phyloP scores from a whole-genome alignment of 2,113 vertebrate species.

The Pedionomus torquatus region DNA sequence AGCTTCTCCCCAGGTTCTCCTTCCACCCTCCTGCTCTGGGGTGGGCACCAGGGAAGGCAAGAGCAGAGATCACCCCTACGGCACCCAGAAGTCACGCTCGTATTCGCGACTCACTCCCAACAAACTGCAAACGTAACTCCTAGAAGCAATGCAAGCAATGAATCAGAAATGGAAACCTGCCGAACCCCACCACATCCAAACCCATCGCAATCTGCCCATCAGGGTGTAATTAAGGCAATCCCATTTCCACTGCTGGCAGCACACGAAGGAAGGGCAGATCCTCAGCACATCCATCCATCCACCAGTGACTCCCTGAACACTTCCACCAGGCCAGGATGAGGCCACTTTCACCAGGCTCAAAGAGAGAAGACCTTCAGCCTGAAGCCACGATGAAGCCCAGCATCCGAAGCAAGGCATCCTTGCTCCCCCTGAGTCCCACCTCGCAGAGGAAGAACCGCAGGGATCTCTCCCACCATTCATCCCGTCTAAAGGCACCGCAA shows the following conservation, averaged over 20 bases:
- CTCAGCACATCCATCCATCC: neutral
- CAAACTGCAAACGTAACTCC: neutral
- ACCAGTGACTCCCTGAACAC: accelerated
- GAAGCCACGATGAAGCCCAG: accelerated
- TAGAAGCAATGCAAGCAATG: neutral
- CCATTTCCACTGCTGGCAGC: accelerated
- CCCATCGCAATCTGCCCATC: neutral
- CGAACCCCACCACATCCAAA: accelerated
- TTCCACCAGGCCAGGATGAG: neutral
- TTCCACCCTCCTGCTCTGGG: neutral
- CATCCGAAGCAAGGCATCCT: no score
- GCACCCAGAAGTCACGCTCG: accelerated
- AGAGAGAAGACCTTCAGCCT: neutral
- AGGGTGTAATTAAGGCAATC: neutral
- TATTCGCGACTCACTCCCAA: accelerated
- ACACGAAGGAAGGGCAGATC: accelerated
- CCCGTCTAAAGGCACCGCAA: accelerated
- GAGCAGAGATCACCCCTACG: accelerated
- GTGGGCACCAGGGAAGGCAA: neutral
- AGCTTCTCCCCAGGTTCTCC: neutral
- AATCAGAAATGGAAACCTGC: neutral
- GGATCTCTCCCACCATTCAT: neutral
- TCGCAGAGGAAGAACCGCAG: neutral
- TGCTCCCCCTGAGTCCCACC: accelerated
- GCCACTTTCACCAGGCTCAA: neutral